A percentile compares a stretch with the other conserved stretches of the same genome.
These are phyloP conservation scores for Talpa occidentalis DNA, from an alignment of 2,113 vertebrate species.

Conservation along the genomic window DNA sequence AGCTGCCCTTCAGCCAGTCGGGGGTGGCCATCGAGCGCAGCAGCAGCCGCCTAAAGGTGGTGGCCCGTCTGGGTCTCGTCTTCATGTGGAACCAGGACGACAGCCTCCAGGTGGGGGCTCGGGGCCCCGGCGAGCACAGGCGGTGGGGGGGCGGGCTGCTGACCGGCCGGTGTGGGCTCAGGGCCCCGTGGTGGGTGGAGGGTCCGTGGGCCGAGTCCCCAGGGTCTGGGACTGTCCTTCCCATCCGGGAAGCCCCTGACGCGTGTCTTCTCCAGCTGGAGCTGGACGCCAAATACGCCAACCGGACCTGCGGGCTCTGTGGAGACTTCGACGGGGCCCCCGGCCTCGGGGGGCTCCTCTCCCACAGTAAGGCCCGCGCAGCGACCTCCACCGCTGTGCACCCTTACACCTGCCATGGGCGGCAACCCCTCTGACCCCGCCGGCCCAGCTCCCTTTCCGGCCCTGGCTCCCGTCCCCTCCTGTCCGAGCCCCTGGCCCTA, in stretches of 20 bases:
- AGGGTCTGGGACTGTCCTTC: background rate
- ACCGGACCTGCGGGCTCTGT: conserved; percentile 94
- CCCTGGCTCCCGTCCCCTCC: fast-evolving
- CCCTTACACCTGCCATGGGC: too few species aligned
- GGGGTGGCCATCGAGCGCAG: conserved; percentile 88
- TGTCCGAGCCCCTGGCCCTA: too few species aligned
- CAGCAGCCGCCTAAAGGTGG: conserved; percentile 85
- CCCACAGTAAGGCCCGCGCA: conserved; percentile 86
- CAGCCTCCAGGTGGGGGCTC: conserved; percentile 87
- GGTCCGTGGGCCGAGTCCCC: too few species aligned
- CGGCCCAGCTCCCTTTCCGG: fast-evolving
- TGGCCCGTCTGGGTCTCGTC: conserved; percentile 88
- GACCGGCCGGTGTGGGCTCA: too few species aligned
- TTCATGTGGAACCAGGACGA: conserved; percentile 90
- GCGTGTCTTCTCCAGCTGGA: conserved; percentile 87
- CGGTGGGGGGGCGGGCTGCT: background rate
- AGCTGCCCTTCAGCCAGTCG: conserved; percentile 87
- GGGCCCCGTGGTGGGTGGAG: too few species aligned
- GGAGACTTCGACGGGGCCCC: conserved; percentile 93
- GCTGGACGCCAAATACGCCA: conserved; percentile 90
- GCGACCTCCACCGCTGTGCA: fast-evolving
- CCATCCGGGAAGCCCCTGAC: background rate
- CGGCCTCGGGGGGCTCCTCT: conserved; percentile 87
- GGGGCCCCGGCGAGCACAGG: background rate
- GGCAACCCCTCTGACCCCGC: fast-evolving